phyloP scores from a whole-genome alignment of 2,113 vertebrate species.

The Phalacrocorax brasilianus region DNA sequence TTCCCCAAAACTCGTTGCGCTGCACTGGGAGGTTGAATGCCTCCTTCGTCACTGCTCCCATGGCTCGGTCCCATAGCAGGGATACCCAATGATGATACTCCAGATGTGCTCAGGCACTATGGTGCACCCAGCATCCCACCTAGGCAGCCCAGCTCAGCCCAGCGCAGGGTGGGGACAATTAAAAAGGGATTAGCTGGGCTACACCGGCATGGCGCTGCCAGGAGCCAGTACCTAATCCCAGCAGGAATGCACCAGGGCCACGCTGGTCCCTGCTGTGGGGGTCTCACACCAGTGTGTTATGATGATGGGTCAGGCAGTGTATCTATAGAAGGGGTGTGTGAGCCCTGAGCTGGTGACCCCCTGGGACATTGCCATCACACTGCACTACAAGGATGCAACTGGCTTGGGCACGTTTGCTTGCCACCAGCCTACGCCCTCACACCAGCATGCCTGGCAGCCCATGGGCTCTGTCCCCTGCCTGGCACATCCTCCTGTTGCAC shows the following conservation, averaged over 20 bases:
- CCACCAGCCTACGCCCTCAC: neutral
- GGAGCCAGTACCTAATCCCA: neutral
- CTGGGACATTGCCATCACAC: accelerated
- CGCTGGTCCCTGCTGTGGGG: neutral
- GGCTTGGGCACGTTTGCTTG: accelerated
- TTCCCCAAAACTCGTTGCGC: neutral
- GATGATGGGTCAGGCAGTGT: neutral
- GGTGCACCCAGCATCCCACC: neutral
- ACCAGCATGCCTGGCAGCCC: neutral
- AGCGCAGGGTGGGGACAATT: neutral
- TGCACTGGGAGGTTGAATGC: neutral
- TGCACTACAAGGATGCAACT: neutral
- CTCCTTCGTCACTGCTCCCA: neutral
- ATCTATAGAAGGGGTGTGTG: neutral
- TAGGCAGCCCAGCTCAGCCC: neutral
- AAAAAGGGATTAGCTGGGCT: conserved; percentile 26
- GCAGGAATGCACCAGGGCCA: neutral
- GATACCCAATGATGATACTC: accelerated
- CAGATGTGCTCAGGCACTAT: accelerated
- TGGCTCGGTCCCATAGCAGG: accelerated
- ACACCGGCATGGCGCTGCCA: neutral
- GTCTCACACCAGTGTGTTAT: accelerated
- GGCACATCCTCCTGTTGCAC: neutral
- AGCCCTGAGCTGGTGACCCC: neutral
- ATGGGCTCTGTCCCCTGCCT: neutral